Base-by-base conservation (phyloP, 2,113 vertebrate species). In the Chaenocephalus aceratus region DNA sequence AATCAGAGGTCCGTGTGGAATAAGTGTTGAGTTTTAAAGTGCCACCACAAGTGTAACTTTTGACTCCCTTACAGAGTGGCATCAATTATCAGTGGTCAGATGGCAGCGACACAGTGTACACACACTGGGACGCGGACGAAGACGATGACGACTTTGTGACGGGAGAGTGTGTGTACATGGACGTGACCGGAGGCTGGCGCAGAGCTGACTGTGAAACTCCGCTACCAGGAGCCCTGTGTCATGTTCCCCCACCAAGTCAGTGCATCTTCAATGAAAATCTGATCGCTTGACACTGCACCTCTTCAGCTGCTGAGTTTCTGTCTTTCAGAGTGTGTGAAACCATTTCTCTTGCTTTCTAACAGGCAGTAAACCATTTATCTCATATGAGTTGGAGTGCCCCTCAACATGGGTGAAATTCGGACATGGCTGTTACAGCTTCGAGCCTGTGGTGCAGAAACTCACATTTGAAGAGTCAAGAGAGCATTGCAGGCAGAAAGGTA, bases 381-480 rank as follows among this genome's bases (percentile, higher is more conserved):
- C 92, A 16, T 79, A 92, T 23, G 96, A 95, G 77, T 82, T 89
- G 52, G 76, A 92, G 14, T 98, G 97, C 83, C 95, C 96, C 58
- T 93, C 96, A 78, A 95, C 95, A 21, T 99, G 97, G 97, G 88
- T 97, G 91, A 97, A 97, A 92, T 98, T 97, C 92, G 93, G 89
- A 80, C 94, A 72, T 69, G 95, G 94, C 90, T 99, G 97, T 92
- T 99, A 99, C 94, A 96, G 93, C 90, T 97, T 99, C 94, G 95
- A 97, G 77, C 95, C 96, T 16, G 91, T 96, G 83, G 77, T 97
- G 41, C 85, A 96, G 68, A 95, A 94, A 83, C 93, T 85, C 30
- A 94, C 86, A 76, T 95, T 97, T 90, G 93, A 97, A 72, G 93
- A 97, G 74, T 95, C 97, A 2, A 92, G 95, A 77, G 94, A 97